Percentiles rank a stretch among this genome's conserved stretches.
These are phyloP conservation scores for Formica selysi DNA, from an alignment of 1,140 invertebrate species.

Conservation along the genomic window DNA sequence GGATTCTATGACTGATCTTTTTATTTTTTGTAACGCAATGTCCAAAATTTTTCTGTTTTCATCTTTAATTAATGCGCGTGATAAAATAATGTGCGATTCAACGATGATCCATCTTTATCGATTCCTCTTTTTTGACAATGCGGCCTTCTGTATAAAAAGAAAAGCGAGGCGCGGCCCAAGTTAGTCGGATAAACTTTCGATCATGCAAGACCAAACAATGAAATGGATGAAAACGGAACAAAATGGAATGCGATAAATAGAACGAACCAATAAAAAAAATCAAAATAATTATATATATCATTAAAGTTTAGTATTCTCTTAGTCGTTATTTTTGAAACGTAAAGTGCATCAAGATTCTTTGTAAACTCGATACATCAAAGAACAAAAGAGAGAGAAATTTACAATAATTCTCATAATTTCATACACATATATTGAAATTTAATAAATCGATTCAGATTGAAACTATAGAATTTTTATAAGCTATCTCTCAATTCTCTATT, in stretches of 20 bases:
- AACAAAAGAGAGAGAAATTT: neutral
- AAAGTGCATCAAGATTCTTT: neutral
- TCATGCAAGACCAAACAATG: conserved; percentile 32
- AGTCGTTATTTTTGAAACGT: conserved; percentile 24
- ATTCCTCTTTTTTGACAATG: neutral
- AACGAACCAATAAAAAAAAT: neutral
- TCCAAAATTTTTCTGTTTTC: neutral
- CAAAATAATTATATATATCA: conserved; percentile 13
- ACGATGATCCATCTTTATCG: conserved; percentile 17
- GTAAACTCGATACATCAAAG: neutral
- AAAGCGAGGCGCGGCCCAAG: conserved; percentile 4
- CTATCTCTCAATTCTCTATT: neutral
- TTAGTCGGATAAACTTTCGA: conserved; percentile 49
- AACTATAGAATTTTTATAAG: neutral
- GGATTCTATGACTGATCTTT: neutral
- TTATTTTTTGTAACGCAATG: neutral
- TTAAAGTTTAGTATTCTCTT: neutral
- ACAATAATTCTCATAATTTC: too few species aligned
- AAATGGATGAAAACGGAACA: conserved; percentile 26
- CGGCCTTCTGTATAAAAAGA: neutral
- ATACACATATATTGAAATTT: too few species aligned
- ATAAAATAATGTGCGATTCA: neutral
- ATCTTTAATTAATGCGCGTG: neutral
- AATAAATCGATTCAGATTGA: neutral
- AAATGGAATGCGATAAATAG: conserved; percentile 41